These are phyloP conservation scores for Drosophila lowei DNA, from an alignment of 1,140 invertebrate species.

Conservation along the genomic window DNA sequence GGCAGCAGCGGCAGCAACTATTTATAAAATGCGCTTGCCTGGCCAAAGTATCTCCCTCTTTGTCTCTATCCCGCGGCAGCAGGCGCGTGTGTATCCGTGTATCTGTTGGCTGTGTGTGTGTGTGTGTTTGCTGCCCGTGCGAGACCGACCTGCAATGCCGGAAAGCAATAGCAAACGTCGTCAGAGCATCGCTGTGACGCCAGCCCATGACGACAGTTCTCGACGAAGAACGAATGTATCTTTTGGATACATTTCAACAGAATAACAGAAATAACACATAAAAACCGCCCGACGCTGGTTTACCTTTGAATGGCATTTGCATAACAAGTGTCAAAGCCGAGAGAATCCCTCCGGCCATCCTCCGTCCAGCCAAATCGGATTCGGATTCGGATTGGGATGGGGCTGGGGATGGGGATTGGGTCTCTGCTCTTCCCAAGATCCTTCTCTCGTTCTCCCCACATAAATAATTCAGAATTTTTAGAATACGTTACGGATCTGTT, in stretches of 20 bases:
- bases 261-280: slow-evolving; percentile 37
- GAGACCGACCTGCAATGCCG: slow-evolving; percentile 69
- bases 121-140: slow-evolving; percentile 40
- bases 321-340: slow-evolving; percentile 60
- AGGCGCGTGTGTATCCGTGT: slow-evolving; percentile 25
- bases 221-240: slow-evolving; percentile 46
- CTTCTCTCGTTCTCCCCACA: slow-evolving; percentile 35
- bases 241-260: slow-evolving; percentile 57
- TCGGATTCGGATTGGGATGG: no score
- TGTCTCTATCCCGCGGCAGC: neutral
- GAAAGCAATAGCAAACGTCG: slow-evolving; percentile 70
- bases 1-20: slow-evolving; percentile 70
- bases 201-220: slow-evolving; percentile 68
- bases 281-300: slow-evolving; percentile 33
- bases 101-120: slow-evolving; percentile 20
- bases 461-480: slow-evolving; percentile 72
- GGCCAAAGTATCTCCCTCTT: slow-evolving; percentile 52
- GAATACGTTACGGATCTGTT: slow-evolving; percentile 1
- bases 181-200: slow-evolving; percentile 63
- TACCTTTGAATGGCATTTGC: slow-evolving; percentile 75
- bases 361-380: neutral
- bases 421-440: slow-evolving; percentile 26
- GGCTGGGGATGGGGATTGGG: no score
- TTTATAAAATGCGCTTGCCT: slow-evolving; percentile 78
- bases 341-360: neutral